A percentile compares a stretch with the other conserved stretches of the same genome.
phyloP scores from a whole-genome alignment of 2,888 invertebrate species.

The Drosophila rubida region DNA sequence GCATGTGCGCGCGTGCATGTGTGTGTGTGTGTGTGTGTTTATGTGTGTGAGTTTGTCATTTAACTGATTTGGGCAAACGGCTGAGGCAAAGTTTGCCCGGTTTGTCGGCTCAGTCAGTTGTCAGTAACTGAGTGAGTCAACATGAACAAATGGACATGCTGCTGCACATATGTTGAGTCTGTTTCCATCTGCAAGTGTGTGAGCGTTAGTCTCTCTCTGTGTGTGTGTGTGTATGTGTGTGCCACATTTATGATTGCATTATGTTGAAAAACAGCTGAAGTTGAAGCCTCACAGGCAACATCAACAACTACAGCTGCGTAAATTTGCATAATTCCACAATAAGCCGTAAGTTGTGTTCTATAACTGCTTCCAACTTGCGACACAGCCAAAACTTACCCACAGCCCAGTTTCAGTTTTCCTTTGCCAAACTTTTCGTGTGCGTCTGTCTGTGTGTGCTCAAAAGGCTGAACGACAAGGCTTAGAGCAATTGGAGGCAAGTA shows the following conservation, averaged over 20 bases:
- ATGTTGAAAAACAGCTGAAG: constrained; percentile 40
- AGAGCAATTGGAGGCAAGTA: neutral
- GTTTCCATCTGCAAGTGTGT: neutral
- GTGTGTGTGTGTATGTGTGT: neutral
- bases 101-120: constrained; percentile 36
- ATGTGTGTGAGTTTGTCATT: constrained; percentile 33
- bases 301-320: constrained; percentile 47
- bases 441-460: no score
- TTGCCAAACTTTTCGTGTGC: neutral
- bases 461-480: neutral
- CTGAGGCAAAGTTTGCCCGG: constrained; percentile 28
- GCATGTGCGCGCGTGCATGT: neutral
- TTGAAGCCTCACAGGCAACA: constrained; percentile 38
- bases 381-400: constrained; percentile 29
- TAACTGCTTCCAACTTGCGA: constrained; percentile 28
- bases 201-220: neutral
- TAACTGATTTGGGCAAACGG: constrained; percentile 52
- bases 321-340: constrained; percentile 70
- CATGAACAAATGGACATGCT: constrained; percentile 40
- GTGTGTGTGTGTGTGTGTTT: neutral
- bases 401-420: neutral
- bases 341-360: constrained; percentile 49
- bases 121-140: constrained; percentile 37
- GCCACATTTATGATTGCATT: constrained; percentile 48
- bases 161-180: constrained; percentile 37